Conservation (phyloP, 2,797 vertebrate species). For the Avahi laniger region DNA sequence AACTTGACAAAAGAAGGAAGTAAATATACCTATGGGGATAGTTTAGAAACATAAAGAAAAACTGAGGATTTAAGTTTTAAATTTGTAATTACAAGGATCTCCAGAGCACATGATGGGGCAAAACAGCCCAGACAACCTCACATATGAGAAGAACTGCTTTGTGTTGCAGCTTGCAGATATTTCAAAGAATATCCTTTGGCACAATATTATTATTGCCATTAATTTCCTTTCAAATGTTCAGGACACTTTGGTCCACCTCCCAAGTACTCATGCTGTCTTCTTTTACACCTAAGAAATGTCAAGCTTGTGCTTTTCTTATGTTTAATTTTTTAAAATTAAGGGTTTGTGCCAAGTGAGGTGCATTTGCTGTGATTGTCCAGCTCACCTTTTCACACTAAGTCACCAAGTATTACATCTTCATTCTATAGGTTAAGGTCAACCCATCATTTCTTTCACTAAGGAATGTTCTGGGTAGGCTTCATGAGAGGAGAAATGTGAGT, state of each 20-base stretch:
- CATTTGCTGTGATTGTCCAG: constrained; percentile 62
- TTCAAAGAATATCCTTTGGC: constrained; percentile 63
- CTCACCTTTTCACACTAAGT: constrained; percentile 71
- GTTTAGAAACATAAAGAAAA: constrained; percentile 82
- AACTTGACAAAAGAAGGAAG: constrained; percentile 77
- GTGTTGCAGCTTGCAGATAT: constrained; percentile 74
- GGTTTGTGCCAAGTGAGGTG: constrained; percentile 20
- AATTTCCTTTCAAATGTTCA: constrained; percentile 75
- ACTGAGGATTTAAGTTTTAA: constrained; percentile 82
- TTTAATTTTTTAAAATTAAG: constrained; percentile 54
- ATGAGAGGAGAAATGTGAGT: not conserved
- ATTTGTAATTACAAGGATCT: constrained; percentile 84
- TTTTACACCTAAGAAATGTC: constrained; percentile 64
- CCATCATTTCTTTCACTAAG: constrained; percentile 48
- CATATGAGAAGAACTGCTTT: constrained; percentile 71
- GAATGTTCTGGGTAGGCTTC: constrained; percentile 55
- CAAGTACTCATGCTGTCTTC: constrained; percentile 67
- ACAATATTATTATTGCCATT: constrained; percentile 51
- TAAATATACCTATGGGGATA: constrained; percentile 81
- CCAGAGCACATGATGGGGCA: constrained; percentile 80
- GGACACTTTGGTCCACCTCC: constrained; percentile 65
- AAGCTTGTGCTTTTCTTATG: constrained; percentile 73
- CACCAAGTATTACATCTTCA: constrained; percentile 45
- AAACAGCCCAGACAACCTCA: constrained; percentile 66
- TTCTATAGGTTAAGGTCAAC: constrained; percentile 75